Evolutionary conservation across 2,888 invertebrate species (phyloP).

Genomic region (Dermolepida albohirtum): DNA sequence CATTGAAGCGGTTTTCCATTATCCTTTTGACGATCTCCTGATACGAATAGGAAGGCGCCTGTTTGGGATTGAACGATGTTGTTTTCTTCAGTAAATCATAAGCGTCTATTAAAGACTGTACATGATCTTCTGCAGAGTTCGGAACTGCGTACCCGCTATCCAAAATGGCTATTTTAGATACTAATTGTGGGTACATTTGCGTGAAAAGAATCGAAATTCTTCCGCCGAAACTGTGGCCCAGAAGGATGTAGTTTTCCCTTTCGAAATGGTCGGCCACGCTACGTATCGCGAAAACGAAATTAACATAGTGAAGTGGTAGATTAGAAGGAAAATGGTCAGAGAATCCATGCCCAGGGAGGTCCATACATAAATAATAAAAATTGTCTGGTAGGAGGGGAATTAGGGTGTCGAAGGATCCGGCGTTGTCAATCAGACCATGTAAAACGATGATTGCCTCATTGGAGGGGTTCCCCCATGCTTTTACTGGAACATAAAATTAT

Average conservation of each 20-base stretch:
- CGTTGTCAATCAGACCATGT: constrained; percentile 73
- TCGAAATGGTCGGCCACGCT: constrained; percentile 56
- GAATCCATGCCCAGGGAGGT: constrained; percentile 73
- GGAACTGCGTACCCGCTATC: constrained; percentile 22
- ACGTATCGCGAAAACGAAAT: constrained; percentile 62
- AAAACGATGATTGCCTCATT: constrained; percentile 70
- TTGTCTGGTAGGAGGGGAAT: constrained; percentile 68
- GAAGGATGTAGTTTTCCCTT: constrained; percentile 56
- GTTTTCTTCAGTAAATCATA: constrained; percentile 31
- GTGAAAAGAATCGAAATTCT: constrained; percentile 30
- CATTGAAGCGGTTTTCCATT: constrained; percentile 24
- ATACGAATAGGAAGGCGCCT: constrained; percentile 32
- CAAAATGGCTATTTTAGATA: constrained; percentile 32
- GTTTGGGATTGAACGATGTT: constrained; percentile 18
- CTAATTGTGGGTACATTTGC: constrained; percentile 33
- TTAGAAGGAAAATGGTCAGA: constrained; percentile 68
- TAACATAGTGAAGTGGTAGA: constrained; percentile 52
- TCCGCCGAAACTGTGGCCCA: constrained; percentile 59
- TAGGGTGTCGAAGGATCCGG: constrained; percentile 70
- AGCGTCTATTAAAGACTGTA: constrained; percentile 41
- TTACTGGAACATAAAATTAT: constrained; percentile 61
- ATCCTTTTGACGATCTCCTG: constrained; percentile 38
- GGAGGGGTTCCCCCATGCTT: constrained; percentile 71
- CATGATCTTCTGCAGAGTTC: constrained; percentile 41
- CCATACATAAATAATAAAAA: constrained; percentile 66